Evolutionary conservation across 2,888 invertebrate species (phyloP), one percentile per base, ranked within the genome.

Genomic region (Andrena flavipes): DNA sequence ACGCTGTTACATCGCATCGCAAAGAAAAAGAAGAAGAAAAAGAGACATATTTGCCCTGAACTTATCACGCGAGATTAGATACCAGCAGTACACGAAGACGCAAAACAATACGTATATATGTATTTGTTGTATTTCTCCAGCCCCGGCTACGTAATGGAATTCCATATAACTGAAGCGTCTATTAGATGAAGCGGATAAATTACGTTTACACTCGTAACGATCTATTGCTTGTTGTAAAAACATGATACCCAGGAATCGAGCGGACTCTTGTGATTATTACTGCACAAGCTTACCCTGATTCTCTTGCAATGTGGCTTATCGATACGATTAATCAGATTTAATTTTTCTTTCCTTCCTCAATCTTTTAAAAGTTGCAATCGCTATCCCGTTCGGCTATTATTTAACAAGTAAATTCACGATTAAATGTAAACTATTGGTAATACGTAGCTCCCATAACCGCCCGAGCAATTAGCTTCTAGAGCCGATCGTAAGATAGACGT

Each of bases 401-500:
- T 72, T 85, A 76, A 84, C 84, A 82, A 77, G 84, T 82, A 62
- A 82, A 76, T 80, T 71, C 73, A 76, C 82, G 76, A 86, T 80
- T 75, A 42, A 84, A 75, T 79, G 70, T 62, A 75, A 86, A 80
- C 80, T 80, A 84, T 71, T 16, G 42, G 54, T 80, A 56, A 78
- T 80, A 82, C 84, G 51, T 78, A 60, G 60, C 49, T 35, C 42
- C 20, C 59, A 35, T 13, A 59, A 74, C 48, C 33, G 72, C 20
- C 70, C 23, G 60, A 80, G 80, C 51, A 64, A 29, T 16, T 42
- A 54, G 80, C 62, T 76, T 68, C 76, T 70, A 49, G 59, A 63
- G 82, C 20, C 72, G 69, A 75, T 78, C 59, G 29, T 62, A 78
- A 49, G 75, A 72, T 76, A 64, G 62, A 79, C 59, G 72, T 54